Evolutionary conservation across 1,140 invertebrate species (phyloP), one percentile per base, ranked within the genome.

Genomic region (Homalodisca vitripennis): DNA sequence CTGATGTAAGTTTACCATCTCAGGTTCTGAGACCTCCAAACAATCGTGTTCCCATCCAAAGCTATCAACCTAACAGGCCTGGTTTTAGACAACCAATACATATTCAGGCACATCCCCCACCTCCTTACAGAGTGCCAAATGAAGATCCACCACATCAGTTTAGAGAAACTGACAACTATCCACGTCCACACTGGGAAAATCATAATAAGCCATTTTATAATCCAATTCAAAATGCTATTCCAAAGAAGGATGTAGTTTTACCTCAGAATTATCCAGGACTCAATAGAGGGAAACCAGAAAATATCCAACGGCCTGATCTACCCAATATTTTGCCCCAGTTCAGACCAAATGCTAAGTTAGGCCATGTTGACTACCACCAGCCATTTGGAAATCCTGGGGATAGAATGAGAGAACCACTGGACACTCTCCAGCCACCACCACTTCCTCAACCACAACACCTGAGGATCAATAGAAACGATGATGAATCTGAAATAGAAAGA

Each of bases 301-400:
- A 26, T 41, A 67, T 34, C 22, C 66, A 66, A n/a, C 62, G 73
- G 24, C 71, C 51, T 17, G 67, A 84, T 70, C 72, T 89, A 53
- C 88, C 88, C 0, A 89, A 89, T 72, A 89, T 90, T 71, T 72
- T 89, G 32, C 88, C 88, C 0, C 88, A 89, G 73, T 90, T 90
- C 67, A 79, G 88, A 62, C 88, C 88, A 0, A 89, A 89, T 70
- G 84, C 85, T 0, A 86, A 86, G 72, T 78, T 84, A 1, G 86
- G 85, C 0, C 79, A 80, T 22, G 82, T 82, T 0, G 85, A 85
- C 69, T 77, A 78, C 24, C 78, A 77, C 69, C 10, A 26, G 10
- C 57, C 67, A 47, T 31, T 51, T 20, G 27, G 17, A 0, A 26
- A 60, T 66, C 47, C 46, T 20, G 55, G 24, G 63, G 80, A 82